Evolutionary conservation across 1,140 invertebrate genomes (phyloP).

Genomic region (Meloidogyne hapla): DNA sequence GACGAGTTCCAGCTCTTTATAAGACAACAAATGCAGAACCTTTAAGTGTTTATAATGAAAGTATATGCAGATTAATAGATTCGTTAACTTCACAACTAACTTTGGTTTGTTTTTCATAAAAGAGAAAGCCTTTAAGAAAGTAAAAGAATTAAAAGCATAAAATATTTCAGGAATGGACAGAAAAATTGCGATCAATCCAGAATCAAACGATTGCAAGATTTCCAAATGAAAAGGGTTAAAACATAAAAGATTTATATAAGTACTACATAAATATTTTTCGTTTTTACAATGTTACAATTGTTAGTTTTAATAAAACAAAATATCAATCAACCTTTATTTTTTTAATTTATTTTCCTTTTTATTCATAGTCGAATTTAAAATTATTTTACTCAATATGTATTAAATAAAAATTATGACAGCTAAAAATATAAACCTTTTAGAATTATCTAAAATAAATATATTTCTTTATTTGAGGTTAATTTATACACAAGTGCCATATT

Average conservation of each 20-base stretch:
- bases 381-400: no score
- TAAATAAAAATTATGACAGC: no score
- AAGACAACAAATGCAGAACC: constrained; percentile 39
- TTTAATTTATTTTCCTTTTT: constrained; percentile 5
- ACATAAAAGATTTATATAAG: not conserved
- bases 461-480: no score
- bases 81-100: constrained; percentile 35
- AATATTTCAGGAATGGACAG: constrained; percentile 36
- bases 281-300: not conserved
- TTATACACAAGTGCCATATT: no score
- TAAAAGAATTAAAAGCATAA: not conserved
- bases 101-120: constrained; percentile 28
- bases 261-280: no score
- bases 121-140: not conserved
- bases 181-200: constrained; percentile 34
- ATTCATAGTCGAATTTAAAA: no score
- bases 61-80: constrained; percentile 38
- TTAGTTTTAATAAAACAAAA: constrained; percentile 1
- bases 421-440: no score
- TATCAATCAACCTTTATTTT: not conserved
- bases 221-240: not conserved
- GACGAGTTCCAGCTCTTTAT: constrained; percentile 39
- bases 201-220: constrained; percentile 28
- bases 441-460: no score
- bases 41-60: constrained; percentile 33